Evolutionary conservation across 2,888 invertebrate species (phyloP), one percentile per base, ranked within the genome.

Genomic region (Polyploca ridens): DNA sequence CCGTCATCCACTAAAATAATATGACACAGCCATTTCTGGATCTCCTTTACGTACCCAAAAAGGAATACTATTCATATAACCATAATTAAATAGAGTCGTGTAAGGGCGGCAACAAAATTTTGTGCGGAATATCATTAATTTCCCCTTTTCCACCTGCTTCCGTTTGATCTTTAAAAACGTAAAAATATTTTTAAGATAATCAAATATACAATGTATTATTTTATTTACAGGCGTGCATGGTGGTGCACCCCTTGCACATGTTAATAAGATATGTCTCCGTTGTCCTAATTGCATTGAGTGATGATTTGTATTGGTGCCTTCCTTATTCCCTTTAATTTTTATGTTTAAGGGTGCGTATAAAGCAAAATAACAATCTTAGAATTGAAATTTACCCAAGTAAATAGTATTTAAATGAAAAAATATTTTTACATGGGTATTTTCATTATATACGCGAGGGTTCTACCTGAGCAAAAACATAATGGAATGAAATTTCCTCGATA

Each of bases 1-100:
- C 86, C 90, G 90, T 91, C 91, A 91, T 89, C 92, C 93, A 90
- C 93, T 94, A 91, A 93, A 93, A 93, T 93, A 93, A 93, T 93
- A 93, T 93, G 94, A 93, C 93, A 93, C 89, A 93, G 93, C 93
- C 92, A 78, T 93, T 94, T 92, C 86, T 88, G 89, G 82, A 86
- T 88, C 86, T 86, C 85, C 86, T 84, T 81, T 84, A 83, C 79
- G 83, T 81, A 82, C 83, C 87, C 86, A 88, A 90, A 89, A 90
- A 88, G 85, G 83, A 90, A 84, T 85, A 88, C 87, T 87, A 85
- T 86, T 81, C 79, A 84, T 86, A 85, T 85, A 84, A 83, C 86
- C 85, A 81, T 86, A 87, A 90, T 91, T 91, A 88, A 81, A 77
- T 78, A 82, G 84, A 78, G 68, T 66, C 68, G 62, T 49, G 87